These are phyloP conservation scores for Tridacna crocea DNA, from an alignment of 2,888 invertebrate genomes.

Conservation along the genomic window DNA sequence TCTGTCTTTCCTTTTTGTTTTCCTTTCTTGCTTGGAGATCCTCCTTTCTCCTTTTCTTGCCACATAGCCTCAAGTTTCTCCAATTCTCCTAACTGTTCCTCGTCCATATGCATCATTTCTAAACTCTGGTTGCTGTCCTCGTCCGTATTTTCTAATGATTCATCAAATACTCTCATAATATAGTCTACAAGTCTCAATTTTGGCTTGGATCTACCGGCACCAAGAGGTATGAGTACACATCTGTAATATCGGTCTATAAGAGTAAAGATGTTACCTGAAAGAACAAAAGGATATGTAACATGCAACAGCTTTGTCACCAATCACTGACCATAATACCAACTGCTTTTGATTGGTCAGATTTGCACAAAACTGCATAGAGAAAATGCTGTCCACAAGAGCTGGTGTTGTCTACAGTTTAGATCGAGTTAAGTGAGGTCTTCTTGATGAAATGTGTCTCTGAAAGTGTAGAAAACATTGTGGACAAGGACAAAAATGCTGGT, in stretches of 20 bases:
- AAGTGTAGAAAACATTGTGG: too few relatives aligned
- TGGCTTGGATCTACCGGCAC: slow-evolving; percentile 22
- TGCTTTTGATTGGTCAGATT: too few relatives aligned
- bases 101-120: slow-evolving; percentile 32
- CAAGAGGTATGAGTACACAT: slow-evolving; percentile 41
- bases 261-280: slow-evolving; percentile 60
- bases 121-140: slow-evolving; percentile 43
- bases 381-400: too few relatives aligned
- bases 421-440: too few relatives aligned
- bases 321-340: too few relatives aligned
- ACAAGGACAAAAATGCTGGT: too few relatives aligned
- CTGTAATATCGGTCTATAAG: slow-evolving; percentile 67
- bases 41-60: slow-evolving; percentile 4
- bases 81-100: slow-evolving; percentile 9
- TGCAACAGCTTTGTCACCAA: too few relatives aligned
- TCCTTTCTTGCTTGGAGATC: slow-evolving; percentile 2
- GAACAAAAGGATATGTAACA: not conserved
- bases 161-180: slow-evolving; percentile 64
- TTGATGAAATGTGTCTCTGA: too few relatives aligned
- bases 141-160: slow-evolving; percentile 60
- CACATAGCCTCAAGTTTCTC: slow-evolving; percentile 9
- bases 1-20: not conserved
- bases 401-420: too few relatives aligned
- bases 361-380: too few relatives aligned
- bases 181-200: slow-evolving; percentile 65